phyloP scores from a whole-genome alignment of 2,888 invertebrate species.

The Nomada hirtipes region DNA sequence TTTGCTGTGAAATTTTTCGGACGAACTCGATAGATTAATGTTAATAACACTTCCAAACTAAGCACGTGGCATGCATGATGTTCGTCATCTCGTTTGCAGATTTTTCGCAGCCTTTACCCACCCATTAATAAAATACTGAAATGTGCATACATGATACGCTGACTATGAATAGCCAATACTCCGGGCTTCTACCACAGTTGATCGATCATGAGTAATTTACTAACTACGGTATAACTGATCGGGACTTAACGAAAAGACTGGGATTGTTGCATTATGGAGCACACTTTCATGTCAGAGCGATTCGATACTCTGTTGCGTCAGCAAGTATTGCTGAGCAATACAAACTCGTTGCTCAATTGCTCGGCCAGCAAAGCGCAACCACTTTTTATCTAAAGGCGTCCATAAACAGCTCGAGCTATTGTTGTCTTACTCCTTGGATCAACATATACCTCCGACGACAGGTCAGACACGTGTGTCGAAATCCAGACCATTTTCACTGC shows the following conservation, averaged over 20 bases:
- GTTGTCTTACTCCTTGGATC: not conserved
- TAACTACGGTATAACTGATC: not conserved
- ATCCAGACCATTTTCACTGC: no score
- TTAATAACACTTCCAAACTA: no score
- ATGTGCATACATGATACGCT: no score
- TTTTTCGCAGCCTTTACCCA: no score
- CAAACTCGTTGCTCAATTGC: slow-evolving; percentile 22
- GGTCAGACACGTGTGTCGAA: not conserved
- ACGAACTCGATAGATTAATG: no score
- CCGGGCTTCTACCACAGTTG: not conserved
- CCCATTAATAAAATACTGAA: no score
- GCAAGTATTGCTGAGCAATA: not conserved
- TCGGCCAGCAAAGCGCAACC: slow-evolving; percentile 3
- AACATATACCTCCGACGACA: not conserved
- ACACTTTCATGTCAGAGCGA: slow-evolving; percentile 6
- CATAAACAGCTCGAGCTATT: not conserved
- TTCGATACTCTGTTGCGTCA: slow-evolving; percentile 47
- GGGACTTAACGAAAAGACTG: slow-evolving; percentile 2
- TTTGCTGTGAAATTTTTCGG: no score
- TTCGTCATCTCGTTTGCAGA: no score
- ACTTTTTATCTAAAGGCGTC: not conserved
- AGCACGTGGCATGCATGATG: no score
- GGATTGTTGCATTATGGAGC: not conserved
- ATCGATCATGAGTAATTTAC: no score
- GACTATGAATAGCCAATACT: not conserved